Evolutionary conservation across 2,113 vertebrate species (phyloP), one percentile per base, ranked within the genome.

Genomic region (Ondatra zibethicus): DNA sequence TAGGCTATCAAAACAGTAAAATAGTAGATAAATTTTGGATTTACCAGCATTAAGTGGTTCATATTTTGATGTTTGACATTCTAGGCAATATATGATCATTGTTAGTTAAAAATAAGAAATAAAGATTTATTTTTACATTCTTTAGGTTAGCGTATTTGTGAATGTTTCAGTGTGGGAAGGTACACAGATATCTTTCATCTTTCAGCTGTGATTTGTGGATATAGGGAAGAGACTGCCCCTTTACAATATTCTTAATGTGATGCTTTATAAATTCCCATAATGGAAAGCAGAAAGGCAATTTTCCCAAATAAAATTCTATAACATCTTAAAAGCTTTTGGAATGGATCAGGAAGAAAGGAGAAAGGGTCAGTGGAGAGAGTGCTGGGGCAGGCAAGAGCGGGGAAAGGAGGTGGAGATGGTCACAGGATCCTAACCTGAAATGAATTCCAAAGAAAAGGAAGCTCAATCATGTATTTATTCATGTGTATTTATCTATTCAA

Each of bases 41-140:
- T 91, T 95, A 70, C 92, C 47, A 31, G 0, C 29, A 93, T 7
- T 6, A 29, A 80, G 80, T 52, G 13, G 0, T 39, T 61, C 33
- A 82, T 7, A 86, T 88, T 92, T 91, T 89, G 58, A 10, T 70
- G 89, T 81, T 72, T 47, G 58, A 47, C 88, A 82, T 95, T 92
- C 2, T 33, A 78, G n/a, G 1, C 29, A 29, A 95, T 73, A 9
- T 0, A 11, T 50, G 2, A 1, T 94, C 42, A 85, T 2, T 0
- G 63, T 92, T 63, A 70, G 21, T 88, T 75, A 73, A 77, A 95
- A 77, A 68, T 50, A 84, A 78, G 21, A 84, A 93, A 63, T 72
- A 85, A 55, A 16, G 11, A 7, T 55, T 4, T 73, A 70, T 81
- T 7, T 55, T 3, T 73, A 78, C 72, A 29, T 91, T 89, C n/a